These are phyloP conservation scores for Apostichopus parvimensis DNA, from an alignment of 35 echinoderm and acorn worm species.

Conservation along the genomic window DNA sequence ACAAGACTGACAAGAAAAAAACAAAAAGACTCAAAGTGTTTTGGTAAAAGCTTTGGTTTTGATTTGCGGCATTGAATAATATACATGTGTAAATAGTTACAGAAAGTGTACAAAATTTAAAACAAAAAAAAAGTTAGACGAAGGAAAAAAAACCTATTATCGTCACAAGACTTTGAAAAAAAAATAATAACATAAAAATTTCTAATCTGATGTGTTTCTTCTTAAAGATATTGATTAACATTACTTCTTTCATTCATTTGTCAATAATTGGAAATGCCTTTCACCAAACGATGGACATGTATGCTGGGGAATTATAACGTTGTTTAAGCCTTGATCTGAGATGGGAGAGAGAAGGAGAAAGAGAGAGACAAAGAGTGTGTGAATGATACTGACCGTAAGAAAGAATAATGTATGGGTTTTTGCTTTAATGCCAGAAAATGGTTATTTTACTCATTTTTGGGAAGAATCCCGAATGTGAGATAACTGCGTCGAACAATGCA, in stretches of 20 bases:
- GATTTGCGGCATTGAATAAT: slow-evolving; percentile 14
- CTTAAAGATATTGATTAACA: slow-evolving; percentile 8
- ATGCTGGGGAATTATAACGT: neutral
- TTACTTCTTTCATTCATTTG: slow-evolving; percentile 43
- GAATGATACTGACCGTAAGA: neutral
- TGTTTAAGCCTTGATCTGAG: neutral
- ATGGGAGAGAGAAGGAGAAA: neutral
- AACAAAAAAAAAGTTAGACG: neutral
- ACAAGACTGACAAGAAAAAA: neutral
- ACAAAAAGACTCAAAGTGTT: neutral
- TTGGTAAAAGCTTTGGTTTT: neutral
- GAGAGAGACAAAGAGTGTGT: neutral
- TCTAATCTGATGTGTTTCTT: slow-evolving; percentile 36
- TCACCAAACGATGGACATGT: neutral
- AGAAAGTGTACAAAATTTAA: slow-evolving; percentile 36
- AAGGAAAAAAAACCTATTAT: slow-evolving; percentile 6
- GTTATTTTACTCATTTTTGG: neutral
- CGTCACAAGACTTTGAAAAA: neutral
- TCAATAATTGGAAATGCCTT: slow-evolving; percentile 49
- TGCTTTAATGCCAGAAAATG: neutral
- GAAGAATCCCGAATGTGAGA: neutral
- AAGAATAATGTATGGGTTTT: neutral
- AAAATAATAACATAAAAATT: neutral
- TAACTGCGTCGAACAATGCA: neutral
- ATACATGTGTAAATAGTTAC: slow-evolving; percentile 37